Percentiles rank a stretch among this genome's conserved stretches.
These are phyloP conservation scores for Steinernema hermaphroditum DNA, from an alignment of 2,888 invertebrate genomes.

Conservation along the genomic window DNA sequence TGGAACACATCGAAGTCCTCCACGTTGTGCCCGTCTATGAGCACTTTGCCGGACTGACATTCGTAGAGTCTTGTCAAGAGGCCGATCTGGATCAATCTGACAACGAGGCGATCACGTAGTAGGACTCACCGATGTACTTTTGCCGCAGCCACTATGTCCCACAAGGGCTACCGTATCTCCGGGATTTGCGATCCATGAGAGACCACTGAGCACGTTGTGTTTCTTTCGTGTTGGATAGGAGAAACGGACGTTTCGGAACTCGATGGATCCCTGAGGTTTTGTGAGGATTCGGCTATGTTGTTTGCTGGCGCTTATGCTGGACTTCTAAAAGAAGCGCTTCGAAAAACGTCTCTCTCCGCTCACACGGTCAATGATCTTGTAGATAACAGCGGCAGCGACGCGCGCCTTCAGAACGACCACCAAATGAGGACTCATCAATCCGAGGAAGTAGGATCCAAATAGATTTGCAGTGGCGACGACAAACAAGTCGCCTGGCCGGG, in stretches of 20 bases:
- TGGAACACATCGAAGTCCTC: not conserved
- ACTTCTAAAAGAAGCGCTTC: not conserved
- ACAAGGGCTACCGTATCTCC: slow-evolving; percentile 53
- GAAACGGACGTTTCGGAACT: slow-evolving; percentile 30
- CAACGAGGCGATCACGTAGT: not conserved
- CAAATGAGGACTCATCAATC: not conserved
- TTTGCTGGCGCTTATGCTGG: slow-evolving; percentile 51
- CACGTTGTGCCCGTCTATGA: slow-evolving; percentile 47
- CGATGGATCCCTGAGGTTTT: slow-evolving; percentile 8
- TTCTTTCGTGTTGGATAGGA: slow-evolving; percentile 33
- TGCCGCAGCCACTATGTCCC: slow-evolving; percentile 54
- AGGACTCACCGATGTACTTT: slow-evolving; percentile 49
- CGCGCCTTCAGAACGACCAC: not conserved
- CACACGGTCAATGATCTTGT: slow-evolving; percentile 1
- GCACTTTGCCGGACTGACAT: slow-evolving; percentile 42
- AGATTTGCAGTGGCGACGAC: slow-evolving; percentile 43
- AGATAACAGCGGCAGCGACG: not conserved
- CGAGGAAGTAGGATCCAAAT: slow-evolving; percentile 36
- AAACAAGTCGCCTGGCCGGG: not conserved
- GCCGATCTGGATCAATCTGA: slow-evolving; percentile 36
- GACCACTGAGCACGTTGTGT: slow-evolving; percentile 27
- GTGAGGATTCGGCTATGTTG: slow-evolving; percentile 37
- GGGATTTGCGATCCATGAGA: slow-evolving; percentile 40
- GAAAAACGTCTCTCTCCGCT: too few species aligned
- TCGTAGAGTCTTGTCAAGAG: slow-evolving; percentile 47